Evolutionary conservation across 2,888 invertebrate genomes (phyloP).

Genomic region (Calameuta filiformis): DNA sequence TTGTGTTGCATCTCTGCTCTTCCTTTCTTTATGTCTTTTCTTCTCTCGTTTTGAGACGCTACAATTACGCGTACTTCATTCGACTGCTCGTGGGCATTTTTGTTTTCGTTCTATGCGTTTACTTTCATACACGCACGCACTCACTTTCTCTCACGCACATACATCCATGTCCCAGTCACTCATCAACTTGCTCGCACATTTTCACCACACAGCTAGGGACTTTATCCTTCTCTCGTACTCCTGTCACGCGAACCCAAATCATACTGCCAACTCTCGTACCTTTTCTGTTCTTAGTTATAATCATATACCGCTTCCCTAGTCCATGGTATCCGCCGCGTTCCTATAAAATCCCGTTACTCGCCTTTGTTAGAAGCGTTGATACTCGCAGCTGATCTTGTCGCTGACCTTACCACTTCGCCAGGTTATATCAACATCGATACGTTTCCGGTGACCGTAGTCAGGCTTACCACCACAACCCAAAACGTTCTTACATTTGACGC

Average conservation of each 20-base stretch:
- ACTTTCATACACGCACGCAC: background rate
- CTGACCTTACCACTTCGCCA: slow-evolving; percentile 47
- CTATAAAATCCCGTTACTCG: background rate
- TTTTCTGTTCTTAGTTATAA: slow-evolving; percentile 9
- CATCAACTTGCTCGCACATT: background rate
- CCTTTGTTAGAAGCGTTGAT: slow-evolving; percentile 48
- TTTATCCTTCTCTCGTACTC: background rate
- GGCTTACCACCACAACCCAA: slow-evolving; percentile 41
- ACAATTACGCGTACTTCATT: background rate
- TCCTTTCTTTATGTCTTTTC: background rate
- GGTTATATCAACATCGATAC: slow-evolving; percentile 41
- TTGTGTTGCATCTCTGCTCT: background rate
- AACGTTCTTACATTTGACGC: slow-evolving; percentile 26
- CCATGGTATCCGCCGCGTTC: slow-evolving; percentile 11
- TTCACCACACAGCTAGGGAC: too few species aligned
- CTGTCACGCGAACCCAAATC: background rate
- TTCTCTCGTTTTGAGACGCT: background rate
- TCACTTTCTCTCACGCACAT: background rate
- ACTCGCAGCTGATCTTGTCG: slow-evolving; percentile 49
- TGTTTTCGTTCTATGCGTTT: slow-evolving; percentile 6
- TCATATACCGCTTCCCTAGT: background rate
- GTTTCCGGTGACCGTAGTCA: slow-evolving; percentile 33
- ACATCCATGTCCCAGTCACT: background rate
- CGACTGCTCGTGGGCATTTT: background rate
- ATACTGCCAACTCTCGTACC: background rate